These are phyloP conservation scores for Argya squamiceps DNA, from an alignment of 2,797 vertebrate genomes.

Conservation along the genomic window DNA sequence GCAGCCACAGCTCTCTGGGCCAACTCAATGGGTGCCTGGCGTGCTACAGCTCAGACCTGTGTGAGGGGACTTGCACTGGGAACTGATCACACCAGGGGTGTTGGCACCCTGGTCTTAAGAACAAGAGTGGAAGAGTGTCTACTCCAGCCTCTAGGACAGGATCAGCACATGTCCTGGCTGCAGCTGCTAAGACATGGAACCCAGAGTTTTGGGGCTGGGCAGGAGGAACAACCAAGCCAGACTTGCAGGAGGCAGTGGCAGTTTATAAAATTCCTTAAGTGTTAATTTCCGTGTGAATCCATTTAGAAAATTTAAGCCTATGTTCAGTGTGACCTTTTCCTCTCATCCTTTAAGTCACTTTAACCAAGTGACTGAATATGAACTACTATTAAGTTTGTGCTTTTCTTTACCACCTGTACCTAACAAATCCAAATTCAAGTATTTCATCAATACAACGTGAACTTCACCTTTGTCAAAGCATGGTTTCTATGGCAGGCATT, in stretches of 20 bases:
- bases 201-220: not conserved
- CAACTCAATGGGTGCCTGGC: rapidly evolving
- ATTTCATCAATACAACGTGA: not conserved
- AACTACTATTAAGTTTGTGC: not conserved
- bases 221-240: not conserved
- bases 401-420: not conserved
- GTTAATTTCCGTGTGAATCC: not conserved
- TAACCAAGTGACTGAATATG: not conserved
- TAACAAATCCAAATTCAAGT: not conserved
- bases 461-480: not conserved
- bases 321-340: not conserved
- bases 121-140: not conserved
- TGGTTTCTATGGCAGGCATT: not conserved
- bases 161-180: rapidly evolving
- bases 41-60: not conserved
- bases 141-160: not conserved
- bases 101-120: not conserved
- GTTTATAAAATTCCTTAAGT: not conserved
- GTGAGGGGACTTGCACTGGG: not conserved
- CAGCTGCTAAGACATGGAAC: not conserved
- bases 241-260: not conserved
- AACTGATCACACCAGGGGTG: not conserved
- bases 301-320: not conserved
- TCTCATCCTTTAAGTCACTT: not conserved
- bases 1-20: not conserved